A percentile compares a stretch with the other conserved stretches of the same genome.
Evolutionary conservation across 1,140 invertebrate genomes (phyloP).

Genomic region (Galleria mellonella): DNA sequence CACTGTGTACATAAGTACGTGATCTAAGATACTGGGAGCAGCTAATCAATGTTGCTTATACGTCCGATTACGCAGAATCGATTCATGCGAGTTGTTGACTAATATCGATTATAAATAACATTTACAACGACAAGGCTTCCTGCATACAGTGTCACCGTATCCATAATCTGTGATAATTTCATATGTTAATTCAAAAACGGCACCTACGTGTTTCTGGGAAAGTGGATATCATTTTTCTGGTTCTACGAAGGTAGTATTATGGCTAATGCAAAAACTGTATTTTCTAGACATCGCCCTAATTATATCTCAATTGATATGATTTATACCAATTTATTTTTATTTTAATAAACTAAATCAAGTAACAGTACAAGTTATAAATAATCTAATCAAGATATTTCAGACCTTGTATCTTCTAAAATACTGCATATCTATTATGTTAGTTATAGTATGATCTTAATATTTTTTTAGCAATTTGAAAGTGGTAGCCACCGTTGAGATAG

Average conservation of each 20-base stretch:
- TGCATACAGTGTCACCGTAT: constrained; percentile 26
- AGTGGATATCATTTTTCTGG: constrained; percentile 2
- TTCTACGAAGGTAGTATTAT: constrained; percentile 6
- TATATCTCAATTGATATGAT: background rate
- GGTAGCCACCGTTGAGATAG: too few relatives aligned
- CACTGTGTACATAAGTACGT: constrained; percentile 19
- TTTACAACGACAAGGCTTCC: constrained; percentile 30
- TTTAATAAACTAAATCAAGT: too few relatives aligned
- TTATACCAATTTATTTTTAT: too few relatives aligned
- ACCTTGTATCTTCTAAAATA: too few relatives aligned
- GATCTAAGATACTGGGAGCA: constrained; percentile 25
- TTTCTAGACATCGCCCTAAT: background rate
- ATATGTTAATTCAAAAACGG: constrained; percentile 39
- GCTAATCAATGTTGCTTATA: constrained; percentile 36
- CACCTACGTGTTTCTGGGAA: constrained; percentile 20
- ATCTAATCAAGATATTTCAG: too few relatives aligned
- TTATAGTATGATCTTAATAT: too few relatives aligned
- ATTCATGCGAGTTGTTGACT: constrained; percentile 33
- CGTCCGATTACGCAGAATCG: constrained; percentile 42
- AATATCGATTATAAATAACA: constrained; percentile 55
- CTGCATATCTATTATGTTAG: too few relatives aligned
- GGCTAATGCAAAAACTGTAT: background rate
- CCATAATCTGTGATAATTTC: constrained; percentile 39
- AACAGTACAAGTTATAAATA: too few relatives aligned
- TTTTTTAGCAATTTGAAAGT: too few relatives aligned